Evolutionary conservation across 2,113 vertebrate genomes (phyloP).

Genomic region (Seriola dumerili): DNA sequence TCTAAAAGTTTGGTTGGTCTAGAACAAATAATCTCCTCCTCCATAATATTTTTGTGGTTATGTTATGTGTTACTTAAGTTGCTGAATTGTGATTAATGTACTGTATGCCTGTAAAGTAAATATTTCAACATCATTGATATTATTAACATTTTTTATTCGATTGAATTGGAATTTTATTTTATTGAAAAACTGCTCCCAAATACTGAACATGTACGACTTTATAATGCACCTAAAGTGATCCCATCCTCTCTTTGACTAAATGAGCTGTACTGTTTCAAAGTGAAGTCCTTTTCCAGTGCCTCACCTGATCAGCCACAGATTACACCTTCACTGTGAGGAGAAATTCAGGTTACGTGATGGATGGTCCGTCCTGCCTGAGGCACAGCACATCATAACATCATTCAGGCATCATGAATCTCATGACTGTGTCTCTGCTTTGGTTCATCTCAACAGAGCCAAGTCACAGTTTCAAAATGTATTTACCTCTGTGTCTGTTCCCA

Average conservation of each 20-base stretch:
- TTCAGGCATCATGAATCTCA: neutral
- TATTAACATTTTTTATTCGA: no score
- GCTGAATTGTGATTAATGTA: no score
- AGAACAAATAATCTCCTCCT: no score
- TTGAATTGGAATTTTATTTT: no score
- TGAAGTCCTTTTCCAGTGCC: constrained; percentile 7
- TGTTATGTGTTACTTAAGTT: no score
- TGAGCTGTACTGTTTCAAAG: constrained; percentile 18
- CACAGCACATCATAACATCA: constrained; percentile 40
- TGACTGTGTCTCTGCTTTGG: neutral
- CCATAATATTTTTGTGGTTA: no score
- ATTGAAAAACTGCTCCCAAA: neutral
- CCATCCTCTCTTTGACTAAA: constrained; percentile 19
- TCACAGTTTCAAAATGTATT: neutral
- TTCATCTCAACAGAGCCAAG: neutral
- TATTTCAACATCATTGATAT: no score
- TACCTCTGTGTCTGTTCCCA: neutral
- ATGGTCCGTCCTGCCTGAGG: neutral
- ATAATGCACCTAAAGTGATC: neutral
- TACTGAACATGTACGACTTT: neutral
- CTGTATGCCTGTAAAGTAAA: no score
- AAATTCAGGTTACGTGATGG: constrained; percentile 35
- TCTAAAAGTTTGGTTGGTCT: no score
- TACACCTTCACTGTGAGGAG: constrained; percentile 6
- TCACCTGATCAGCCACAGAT: constrained; percentile 16